phyloP scores from a whole-genome alignment of 2,888 invertebrate genomes.

The Drosophila rubida region DNA sequence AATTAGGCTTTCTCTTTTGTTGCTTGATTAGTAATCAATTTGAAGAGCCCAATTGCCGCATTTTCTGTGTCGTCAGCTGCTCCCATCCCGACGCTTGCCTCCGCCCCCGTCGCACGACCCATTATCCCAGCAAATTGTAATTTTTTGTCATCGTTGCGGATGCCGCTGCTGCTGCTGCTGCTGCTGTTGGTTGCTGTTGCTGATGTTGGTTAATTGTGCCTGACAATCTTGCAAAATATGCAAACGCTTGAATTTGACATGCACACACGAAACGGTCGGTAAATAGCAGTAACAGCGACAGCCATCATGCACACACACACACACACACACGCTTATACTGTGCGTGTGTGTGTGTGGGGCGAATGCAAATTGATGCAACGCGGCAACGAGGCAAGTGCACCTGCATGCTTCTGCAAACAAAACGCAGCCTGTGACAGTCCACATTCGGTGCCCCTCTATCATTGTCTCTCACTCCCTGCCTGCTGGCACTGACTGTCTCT shows the following conservation, averaged over 20 bases:
- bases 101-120: slow-evolving; percentile 26
- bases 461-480: background rate
- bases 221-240: slow-evolving; percentile 78
- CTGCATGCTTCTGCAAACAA: slow-evolving; percentile 73
- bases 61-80: slow-evolving; percentile 35
- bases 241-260: slow-evolving; percentile 78
- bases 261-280: slow-evolving; percentile 78
- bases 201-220: slow-evolving; percentile 78
- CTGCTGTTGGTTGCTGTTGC: slow-evolving; percentile 44
- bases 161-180: slow-evolving; percentile 26
- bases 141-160: slow-evolving; percentile 45
- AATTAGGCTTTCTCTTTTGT: slow-evolving; percentile 12
- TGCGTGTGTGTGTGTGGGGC: slow-evolving; percentile 38
- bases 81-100: slow-evolving; percentile 22
- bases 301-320: slow-evolving; percentile 45
- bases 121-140: slow-evolving; percentile 74
- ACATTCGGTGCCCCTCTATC: slow-evolving; percentile 21
- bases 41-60: slow-evolving; percentile 45
- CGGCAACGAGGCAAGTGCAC: slow-evolving; percentile 65
- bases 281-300: slow-evolving; percentile 70
- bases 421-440: slow-evolving; percentile 68
- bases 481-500: slow-evolving; percentile 2
- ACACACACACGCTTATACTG: background rate
- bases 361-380: slow-evolving; percentile 71
- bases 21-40: slow-evolving; percentile 44